phyloP scores from a whole-genome alignment of 2,797 vertebrate genomes.

The Leptoclinus maculatus region DNA sequence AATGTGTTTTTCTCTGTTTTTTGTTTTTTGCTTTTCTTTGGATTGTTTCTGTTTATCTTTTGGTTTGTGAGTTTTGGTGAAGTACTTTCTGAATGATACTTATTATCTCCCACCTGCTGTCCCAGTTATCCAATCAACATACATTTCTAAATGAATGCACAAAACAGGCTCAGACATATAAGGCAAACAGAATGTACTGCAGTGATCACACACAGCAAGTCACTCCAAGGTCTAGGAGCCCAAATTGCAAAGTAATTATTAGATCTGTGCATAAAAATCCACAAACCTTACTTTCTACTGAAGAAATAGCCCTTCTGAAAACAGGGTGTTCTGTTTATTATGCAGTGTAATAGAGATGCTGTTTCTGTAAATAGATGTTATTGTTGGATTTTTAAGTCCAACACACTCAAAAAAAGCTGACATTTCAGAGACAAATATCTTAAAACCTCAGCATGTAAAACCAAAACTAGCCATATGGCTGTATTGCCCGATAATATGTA shows the following conservation, averaged over 20 bases:
- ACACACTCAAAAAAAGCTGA: background rate
- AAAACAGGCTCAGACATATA: background rate
- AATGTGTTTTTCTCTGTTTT: background rate
- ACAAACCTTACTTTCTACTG: background rate
- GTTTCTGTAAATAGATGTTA: background rate
- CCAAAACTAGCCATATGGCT: background rate
- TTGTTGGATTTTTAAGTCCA: background rate
- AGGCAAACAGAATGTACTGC: background rate
- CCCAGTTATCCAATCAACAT: background rate
- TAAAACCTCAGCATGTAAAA: slow-evolving; percentile 17
- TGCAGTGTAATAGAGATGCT: background rate
- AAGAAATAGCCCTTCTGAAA: background rate
- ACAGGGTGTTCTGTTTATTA: background rate
- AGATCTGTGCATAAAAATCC: background rate
- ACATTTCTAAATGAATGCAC: background rate
- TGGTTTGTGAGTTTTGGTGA: background rate
- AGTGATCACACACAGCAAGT: background rate
- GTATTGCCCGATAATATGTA: background rate
- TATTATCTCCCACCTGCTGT: background rate
- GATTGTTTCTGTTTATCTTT: background rate
- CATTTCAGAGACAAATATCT: slow-evolving; percentile 6
- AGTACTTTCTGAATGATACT: background rate
- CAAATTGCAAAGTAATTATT: background rate
- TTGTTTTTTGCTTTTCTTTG: background rate
- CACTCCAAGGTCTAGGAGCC: background rate